A percentile compares a stretch with the other conserved stretches of the same genome.
phyloP scores from a whole-genome alignment of 1,140 invertebrate species.

The Drosophila erecta region DNA sequence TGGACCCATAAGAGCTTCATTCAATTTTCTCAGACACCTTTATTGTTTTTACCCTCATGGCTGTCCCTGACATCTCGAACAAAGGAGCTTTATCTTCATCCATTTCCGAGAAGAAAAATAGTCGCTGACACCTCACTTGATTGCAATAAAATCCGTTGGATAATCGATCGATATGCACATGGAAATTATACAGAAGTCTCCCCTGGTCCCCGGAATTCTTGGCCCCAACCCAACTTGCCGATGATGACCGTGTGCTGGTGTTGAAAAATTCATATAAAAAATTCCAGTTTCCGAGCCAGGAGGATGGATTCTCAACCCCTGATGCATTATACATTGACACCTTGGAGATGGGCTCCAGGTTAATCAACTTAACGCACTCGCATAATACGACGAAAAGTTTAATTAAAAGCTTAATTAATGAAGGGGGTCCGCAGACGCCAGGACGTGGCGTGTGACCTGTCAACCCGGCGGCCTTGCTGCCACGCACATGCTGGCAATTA shows the following conservation, averaged over 20 bases:
- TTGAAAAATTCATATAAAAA: conserved; percentile 40
- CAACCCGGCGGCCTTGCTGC: conserved; percentile 53
- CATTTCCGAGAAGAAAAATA: conserved; percentile 16
- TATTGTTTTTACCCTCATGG: conserved; percentile 24
- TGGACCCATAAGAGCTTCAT: conserved; percentile 1
- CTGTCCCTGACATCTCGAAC: conserved; percentile 26
- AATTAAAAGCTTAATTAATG: conserved; percentile 82
- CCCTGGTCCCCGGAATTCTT: conserved; percentile 9
- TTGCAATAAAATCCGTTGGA: conserved; percentile 14
- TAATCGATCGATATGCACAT: conserved; percentile 39
- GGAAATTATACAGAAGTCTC: conserved; percentile 46
- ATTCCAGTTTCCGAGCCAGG: no score
- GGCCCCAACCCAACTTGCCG: conserved; percentile 3
- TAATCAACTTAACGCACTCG: conserved; percentile 80
- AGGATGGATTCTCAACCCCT: conserved; percentile 9
- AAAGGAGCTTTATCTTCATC: conserved; percentile 24
- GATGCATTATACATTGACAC: conserved; percentile 76
- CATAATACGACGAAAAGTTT: conserved; percentile 74
- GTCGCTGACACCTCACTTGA: conserved; percentile 24
- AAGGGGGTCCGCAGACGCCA: neutral
- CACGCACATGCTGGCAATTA: conserved; percentile 81
- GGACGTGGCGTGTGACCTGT: conserved; percentile 42
- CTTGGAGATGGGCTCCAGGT: conserved; percentile 41
- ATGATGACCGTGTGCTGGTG: conserved; percentile 7
- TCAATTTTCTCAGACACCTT: conserved; percentile 27